Evolutionary conservation across 2,797 vertebrate genomes (phyloP).

Genomic region (Sebastes itinus): DNA sequence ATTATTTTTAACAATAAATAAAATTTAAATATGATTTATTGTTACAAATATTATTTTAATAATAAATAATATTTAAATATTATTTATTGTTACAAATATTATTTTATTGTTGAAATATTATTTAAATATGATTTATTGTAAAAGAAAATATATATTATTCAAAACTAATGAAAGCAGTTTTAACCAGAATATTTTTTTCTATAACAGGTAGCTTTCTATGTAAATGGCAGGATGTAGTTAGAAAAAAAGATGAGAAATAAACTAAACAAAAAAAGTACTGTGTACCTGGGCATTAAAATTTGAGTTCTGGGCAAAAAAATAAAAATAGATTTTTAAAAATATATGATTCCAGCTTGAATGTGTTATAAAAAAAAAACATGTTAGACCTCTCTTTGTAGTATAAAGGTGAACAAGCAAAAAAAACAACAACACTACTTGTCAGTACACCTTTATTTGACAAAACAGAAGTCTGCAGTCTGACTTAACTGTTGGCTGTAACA

Average conservation of each 20-base stretch:
- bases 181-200: background rate
- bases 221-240: background rate
- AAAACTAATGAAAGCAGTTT: background rate
- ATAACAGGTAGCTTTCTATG: background rate
- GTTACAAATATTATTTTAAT: background rate
- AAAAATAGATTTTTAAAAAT: background rate
- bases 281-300: too few relatives aligned
- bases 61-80: too few relatives aligned
- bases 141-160: background rate
- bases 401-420: background rate
- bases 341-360: background rate
- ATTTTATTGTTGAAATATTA: background rate
- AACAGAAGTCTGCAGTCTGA: constrained; percentile 26
- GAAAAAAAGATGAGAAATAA: background rate
- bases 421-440: background rate
- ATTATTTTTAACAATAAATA: background rate
- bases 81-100: too few relatives aligned
- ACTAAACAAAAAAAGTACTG: background rate
- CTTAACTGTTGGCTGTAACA: constrained; percentile 22
- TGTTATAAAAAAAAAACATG: background rate
- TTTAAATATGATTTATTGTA: background rate
- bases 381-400: background rate
- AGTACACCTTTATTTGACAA: constrained; percentile 13
- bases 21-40: background rate
- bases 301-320: background rate